phyloP scores from a whole-genome alignment of 2,888 invertebrate species.

The Idaea straminata region DNA sequence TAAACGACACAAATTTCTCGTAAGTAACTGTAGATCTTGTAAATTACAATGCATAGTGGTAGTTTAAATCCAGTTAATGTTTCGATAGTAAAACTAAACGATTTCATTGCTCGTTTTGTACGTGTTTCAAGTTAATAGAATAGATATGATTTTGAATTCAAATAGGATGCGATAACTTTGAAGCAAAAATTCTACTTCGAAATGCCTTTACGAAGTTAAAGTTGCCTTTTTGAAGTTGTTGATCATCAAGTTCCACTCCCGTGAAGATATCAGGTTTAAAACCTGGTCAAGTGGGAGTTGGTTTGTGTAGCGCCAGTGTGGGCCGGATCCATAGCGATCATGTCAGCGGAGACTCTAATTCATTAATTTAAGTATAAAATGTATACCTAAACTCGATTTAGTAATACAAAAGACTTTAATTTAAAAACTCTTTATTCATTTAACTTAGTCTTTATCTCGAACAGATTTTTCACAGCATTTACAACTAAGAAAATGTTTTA shows the following conservation, averaged over 20 bases:
- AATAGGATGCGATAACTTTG: neutral
- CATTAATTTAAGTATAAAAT: neutral
- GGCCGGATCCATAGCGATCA: no score
- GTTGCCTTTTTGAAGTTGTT: no score
- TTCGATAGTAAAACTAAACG: slow-evolving; percentile 1
- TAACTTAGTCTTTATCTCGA: neutral
- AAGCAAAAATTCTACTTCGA: neutral
- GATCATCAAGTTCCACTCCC: no score
- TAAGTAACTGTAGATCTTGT: neutral
- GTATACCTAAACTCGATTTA: neutral
- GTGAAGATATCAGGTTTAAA: no score
- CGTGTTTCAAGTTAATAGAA: neutral
- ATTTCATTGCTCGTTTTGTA: neutral
- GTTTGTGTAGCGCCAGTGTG: no score
- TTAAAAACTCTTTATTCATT: neutral
- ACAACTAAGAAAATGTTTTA: neutral
- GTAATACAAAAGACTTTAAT: neutral
- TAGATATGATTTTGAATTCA: neutral
- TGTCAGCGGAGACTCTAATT: neutral
- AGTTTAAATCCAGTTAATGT: neutral
- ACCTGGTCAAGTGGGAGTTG: no score
- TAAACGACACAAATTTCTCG: neutral
- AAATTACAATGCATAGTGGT: neutral
- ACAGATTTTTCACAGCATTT: neutral
- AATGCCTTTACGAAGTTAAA: no score